Percentiles rank a stretch among this genome's conserved stretches.
Conservation (phyloP, 2,113 vertebrate genomes). For the Pleuronectes platessa region DNA sequence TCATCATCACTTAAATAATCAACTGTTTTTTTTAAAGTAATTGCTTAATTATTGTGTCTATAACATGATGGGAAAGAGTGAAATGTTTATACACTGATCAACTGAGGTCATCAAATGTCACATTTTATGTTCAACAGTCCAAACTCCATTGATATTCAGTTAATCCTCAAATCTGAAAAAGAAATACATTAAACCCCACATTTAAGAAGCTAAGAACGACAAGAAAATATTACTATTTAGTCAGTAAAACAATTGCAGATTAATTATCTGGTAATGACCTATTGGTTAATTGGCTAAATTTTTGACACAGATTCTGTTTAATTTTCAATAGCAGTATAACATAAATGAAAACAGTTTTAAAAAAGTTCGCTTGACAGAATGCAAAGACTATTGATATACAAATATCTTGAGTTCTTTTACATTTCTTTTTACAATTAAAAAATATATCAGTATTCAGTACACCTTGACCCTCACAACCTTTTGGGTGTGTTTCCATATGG, state of each 20-base stretch:
- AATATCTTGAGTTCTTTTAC: too few species aligned
- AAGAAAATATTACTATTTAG: background rate
- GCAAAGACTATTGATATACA: too few species aligned
- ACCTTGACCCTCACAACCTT: background rate
- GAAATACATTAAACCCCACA: background rate
- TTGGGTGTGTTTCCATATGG: background rate
- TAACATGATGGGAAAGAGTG: background rate
- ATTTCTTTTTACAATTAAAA: too few species aligned
- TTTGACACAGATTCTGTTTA: too few species aligned
- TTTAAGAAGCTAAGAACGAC: background rate
- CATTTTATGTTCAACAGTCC: background rate
- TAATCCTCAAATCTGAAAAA: background rate
- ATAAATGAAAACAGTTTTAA: too few species aligned
- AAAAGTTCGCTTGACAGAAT: too few species aligned
- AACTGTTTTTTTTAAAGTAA: fast-evolving
- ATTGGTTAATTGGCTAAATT: too few species aligned
- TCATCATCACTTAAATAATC: background rate
- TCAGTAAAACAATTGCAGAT: too few species aligned
- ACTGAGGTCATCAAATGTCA: too few species aligned
- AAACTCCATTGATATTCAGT: background rate
- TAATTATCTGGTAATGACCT: too few species aligned
- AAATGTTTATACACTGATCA: background rate
- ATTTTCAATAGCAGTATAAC: too few species aligned
- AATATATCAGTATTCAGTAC: background rate
- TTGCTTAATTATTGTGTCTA: background rate